Base-by-base conservation (phyloP, 1,140 invertebrate genomes). In the Solen grandis region DNA sequence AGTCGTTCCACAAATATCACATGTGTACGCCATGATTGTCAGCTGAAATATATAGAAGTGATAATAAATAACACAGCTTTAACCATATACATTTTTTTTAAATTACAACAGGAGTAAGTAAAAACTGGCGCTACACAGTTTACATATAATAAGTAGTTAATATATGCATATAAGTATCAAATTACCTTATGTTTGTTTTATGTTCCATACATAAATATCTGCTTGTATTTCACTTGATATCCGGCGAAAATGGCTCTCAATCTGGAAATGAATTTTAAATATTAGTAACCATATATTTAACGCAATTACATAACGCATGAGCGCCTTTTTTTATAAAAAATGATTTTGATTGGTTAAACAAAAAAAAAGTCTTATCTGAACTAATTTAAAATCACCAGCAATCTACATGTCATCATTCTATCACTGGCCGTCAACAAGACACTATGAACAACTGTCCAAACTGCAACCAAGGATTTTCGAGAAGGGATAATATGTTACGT, bases 401-500 rank as follows among this genome's bases (percentile, higher is more conserved):
- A 36, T 14, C 10, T 10, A 29, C 22, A 29, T 36, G 16, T 29
- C 33, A 33, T 65, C 62, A 65, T 65, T 65, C 62, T 29, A 31
- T 14, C 13, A 14, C 33, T 14, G 27, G 22, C 16, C 62, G 35
- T 33, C 62, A 13, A 29, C 10, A 25, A 13, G 27, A 25, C 57
- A 14, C 13, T 25, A 60, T 60, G 31, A 5, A 65, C 16, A 65
- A 65, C 33, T 65, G 62, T 33, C 16, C 62, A 31, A 13, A 65
- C 5, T 65, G 62, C 35, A 10, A 65, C 5, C 62, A 65, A 36
- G 5, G 22, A 5, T 65, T 65, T 65, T 65, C 62, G 10, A 65
- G 62, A 36, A 65, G 62, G 22, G 62, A 65, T 65, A 31, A 14
- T 27, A 65, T 65, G 62, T 36, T 65, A 36, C 25, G 62, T 31